Evolutionary conservation across 2,113 vertebrate genomes (phyloP).

Genomic region (Crotalus viridis): DNA sequence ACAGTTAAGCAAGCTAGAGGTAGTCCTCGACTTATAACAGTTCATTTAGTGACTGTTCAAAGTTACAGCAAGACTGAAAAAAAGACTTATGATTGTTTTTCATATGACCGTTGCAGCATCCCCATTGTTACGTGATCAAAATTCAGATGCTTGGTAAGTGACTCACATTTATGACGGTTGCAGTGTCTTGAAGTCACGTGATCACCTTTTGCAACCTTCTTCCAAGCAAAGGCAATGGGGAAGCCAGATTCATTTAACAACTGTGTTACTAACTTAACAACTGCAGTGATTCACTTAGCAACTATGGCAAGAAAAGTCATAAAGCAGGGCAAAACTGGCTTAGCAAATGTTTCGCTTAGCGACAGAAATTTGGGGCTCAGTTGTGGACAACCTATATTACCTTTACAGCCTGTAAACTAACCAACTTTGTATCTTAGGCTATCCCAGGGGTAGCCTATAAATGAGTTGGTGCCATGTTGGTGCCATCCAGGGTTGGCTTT

Average conservation of each 20-base stretch:
- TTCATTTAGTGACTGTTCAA: neutral
- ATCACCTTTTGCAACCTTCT: neutral
- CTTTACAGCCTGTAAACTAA: neutral
- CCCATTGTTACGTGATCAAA: neutral
- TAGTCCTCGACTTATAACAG: neutral
- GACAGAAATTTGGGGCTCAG: neutral
- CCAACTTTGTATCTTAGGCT: neutral
- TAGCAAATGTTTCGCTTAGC: neutral
- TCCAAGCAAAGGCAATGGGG: neutral
- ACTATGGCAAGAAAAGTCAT: neutral
- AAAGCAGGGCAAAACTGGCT: neutral
- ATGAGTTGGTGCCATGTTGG: neutral
- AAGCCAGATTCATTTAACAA: neutral
- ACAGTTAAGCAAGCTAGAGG: neutral
- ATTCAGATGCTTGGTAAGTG: neutral
- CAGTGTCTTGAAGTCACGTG: neutral
- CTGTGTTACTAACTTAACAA: neutral
- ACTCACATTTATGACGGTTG: neutral
- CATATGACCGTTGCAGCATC: neutral
- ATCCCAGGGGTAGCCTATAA: neutral
- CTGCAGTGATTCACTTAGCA: neutral
- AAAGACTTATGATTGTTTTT: neutral
- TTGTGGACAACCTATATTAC: neutral
- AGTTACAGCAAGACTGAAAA: neutral
- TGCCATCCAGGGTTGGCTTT: neutral